phyloP scores from a whole-genome alignment of 2,797 vertebrate species.

The Taeniopygia guttata region DNA sequence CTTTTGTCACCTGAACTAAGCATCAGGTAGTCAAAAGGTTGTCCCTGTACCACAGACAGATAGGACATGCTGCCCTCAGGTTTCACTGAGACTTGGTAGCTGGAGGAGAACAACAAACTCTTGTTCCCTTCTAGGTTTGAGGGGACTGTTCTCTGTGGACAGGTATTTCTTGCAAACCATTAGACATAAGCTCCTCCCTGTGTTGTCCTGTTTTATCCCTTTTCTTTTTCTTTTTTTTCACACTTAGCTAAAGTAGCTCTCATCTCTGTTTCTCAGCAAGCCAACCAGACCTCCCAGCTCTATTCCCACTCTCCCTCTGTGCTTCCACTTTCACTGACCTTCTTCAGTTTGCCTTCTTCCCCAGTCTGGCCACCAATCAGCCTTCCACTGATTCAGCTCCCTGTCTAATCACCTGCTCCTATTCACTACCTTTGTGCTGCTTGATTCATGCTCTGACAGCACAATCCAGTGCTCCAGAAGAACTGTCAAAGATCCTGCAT shows the following conservation, averaged over 20 bases:
- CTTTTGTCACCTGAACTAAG: not conserved
- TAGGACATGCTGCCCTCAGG: not conserved
- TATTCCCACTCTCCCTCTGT: not conserved
- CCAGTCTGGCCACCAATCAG: not conserved
- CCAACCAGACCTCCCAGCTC: not conserved
- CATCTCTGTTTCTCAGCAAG: not conserved
- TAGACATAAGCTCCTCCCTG: not conserved
- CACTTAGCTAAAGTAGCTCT: not conserved
- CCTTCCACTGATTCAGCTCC: not conserved
- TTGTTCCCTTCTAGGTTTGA: not conserved
- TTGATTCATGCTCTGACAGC: not conserved
- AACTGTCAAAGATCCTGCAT: not conserved
- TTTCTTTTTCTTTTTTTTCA: not conserved
- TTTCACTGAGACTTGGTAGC: not conserved
- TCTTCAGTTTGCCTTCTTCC: not conserved
- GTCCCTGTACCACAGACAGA: not conserved
- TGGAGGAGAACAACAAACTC: not conserved
- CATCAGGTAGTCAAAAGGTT: not conserved
- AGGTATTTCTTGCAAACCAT: not conserved
- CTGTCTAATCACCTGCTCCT: not conserved
- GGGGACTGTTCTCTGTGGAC: not conserved
- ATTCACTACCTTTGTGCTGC: fast-evolving
- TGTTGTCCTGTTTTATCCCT: not conserved
- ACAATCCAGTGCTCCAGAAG: not conserved
- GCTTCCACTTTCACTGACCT: not conserved